Evolutionary conservation across 1,140 invertebrate genomes (phyloP), one percentile per base, ranked within the genome.

Genomic region (Polyergus mexicanus): DNA sequence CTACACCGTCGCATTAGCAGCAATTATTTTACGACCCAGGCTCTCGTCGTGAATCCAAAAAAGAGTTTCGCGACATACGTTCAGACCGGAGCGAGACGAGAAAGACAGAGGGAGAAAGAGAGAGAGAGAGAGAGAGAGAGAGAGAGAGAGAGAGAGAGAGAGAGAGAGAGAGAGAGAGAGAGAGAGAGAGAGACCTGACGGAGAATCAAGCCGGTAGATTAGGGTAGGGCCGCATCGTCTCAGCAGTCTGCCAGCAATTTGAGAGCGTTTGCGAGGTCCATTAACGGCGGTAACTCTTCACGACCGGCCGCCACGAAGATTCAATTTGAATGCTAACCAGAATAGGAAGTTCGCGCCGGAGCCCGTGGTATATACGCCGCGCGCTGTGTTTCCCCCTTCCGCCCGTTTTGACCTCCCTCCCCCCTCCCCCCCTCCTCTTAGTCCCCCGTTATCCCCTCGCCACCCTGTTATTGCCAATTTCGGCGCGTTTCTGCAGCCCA

Each of bases 241-340:
- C 89, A 85, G 86, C 89, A 90, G 86, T 93, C 87, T 90, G 91
- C 87, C 86, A 89, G 89, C 90, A 94, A 94, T 93, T 93, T 92
- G 90, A 84, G 88, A 87, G 87, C 87, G 87, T 92, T 92, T 91
- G 91, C 92, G 88, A 91, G 90, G 91, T 92, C 92, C 93, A 94
- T 94, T 94, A 94, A 94, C 91, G 92, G 89, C 87, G 91, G 88
- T 92, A 93, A 93, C 93, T 94, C 92, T 93, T 93, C 93, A 91
- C 91, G 89, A 93, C 87, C 89, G 88, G 88, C 90, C 90, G 89
- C 90, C 90, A 90, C 90, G 92, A 92, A 91, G 92, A 94, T 94
- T 94, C 93, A 93, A 94, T 94, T 94, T 94, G 90, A 94, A 94
- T 94, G 92, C 92, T 94, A 95, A 94, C 91, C 91, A 94, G 91